Base-by-base conservation (phyloP, 2,888 invertebrate species). In the Stramonita haemastoma region DNA sequence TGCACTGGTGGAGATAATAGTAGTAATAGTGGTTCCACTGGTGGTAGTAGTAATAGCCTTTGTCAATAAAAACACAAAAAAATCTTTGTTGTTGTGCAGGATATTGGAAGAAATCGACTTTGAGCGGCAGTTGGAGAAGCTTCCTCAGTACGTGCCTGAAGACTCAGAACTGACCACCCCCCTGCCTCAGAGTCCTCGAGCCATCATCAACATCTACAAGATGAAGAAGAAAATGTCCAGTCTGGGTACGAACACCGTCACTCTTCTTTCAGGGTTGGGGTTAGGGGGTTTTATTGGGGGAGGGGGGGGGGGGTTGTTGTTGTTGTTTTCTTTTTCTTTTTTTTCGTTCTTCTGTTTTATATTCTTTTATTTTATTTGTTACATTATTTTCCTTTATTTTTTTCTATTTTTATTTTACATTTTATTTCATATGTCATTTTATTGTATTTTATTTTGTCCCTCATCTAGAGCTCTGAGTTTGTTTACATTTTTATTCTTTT, bases 111-210 rank as follows among this genome's bases (percentile, higher is more conserved):
- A 98, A 95, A 99, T 99, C 88, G 98, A 99, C 96, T 99, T 99
- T 96, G 98, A 98, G 96, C 97, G 98, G 96, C 98, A 99, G 96
- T 99, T 99, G 96, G 98, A 98, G 93, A 98, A 98, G 2, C 96
- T 99, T 95, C 99, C 99, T 13, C 98, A 99, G 96, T 99, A 99
- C 96, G 98, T 98, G 96, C 99, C 99, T 0, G 98, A 98, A 95
- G 98, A 98, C 93, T 98, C 98, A 95, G 97, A 97, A 94, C 98
- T 98, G 92, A 97, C 98, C 90, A 98, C 98, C 93, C 98, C 98
- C 0, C 97, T 98, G 95, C 97, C 97, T 19, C 95, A 96, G 92
- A 96, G 96, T 89, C 96, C 4, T 92, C 79, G 96, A 26, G 96
- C 96, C 34, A 95, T 97, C 89, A 95, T 96, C 70, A 96, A 95